Evolutionary conservation across 2,888 invertebrate genomes (phyloP), one percentile per base, ranked within the genome.

Genomic region (Eupithecia abbreviata): DNA sequence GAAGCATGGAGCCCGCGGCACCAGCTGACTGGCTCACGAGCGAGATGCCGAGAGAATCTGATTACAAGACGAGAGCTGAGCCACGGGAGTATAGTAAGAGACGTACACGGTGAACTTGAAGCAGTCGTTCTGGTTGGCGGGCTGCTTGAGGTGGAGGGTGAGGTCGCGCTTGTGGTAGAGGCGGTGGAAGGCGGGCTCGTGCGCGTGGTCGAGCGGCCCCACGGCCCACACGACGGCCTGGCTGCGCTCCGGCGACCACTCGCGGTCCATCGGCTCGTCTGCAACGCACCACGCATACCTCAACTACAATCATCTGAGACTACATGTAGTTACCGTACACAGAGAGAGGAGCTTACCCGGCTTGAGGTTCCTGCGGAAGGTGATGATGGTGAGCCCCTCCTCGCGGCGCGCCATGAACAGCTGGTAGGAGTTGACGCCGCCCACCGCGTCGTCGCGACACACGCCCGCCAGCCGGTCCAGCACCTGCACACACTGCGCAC

Each of bases 381-480:
- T 97, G 77, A 98, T 96, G 13, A 96, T 95, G 81, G 97, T 98
- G 82, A 98, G 96, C 0, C 98, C 98, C 90, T 97, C 96, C 84
- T 96, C 96, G 82, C 97, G 95, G 2, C 95, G 92, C 69, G 97
- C 97, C 2, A 97, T 97, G 88, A 97, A 97, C 84, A 98, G 92
- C 93, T 98, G 98, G 89, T 97, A 97, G 89, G 96, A 97, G 88
- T 98, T 98, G 82, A 96, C 95, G 0, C 98, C 98, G 47, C 98
- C 98, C 3, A 98, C 96, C n/a, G 96, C 91, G 77, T 96, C 96
- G 90, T 98, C 98, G 81, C 96, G 96, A 84, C 98, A 98, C 58
- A 98, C 98, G 62, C 98, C 98, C 89, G 96, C 97, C 90, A 98
- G 97, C 84, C 96, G 97, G 2, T 98, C 98, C 84, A 98, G 94